A percentile compares a stretch with the other conserved stretches of the same genome.
Conservation (phyloP, 2,113 vertebrate species). For the Alligator mississippiensis region DNA sequence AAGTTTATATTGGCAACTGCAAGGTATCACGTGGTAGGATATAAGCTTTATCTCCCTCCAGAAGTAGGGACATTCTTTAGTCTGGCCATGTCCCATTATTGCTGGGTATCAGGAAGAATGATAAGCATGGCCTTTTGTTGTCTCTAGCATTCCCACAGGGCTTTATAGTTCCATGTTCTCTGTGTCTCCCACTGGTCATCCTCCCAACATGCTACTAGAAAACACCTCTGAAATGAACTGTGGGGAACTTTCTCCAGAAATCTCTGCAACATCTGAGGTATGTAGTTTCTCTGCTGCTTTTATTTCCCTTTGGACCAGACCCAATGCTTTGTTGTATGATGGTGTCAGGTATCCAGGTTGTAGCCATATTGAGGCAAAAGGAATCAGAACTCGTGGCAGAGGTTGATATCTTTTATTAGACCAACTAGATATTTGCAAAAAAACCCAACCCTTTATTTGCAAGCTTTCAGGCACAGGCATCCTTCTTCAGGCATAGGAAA, state of each 20-base stretch:
- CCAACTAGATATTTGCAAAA: too few relatives aligned
- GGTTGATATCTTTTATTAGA: too few relatives aligned
- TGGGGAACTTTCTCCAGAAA: background rate
- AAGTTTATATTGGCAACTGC: background rate
- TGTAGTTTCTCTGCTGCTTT: rapidly evolving
- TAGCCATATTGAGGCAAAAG: background rate
- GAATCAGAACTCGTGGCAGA: background rate
- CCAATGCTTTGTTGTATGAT: rapidly evolving
- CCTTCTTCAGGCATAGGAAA: too few relatives aligned
- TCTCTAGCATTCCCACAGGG: background rate
- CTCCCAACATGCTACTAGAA: rapidly evolving
- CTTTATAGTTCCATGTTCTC: rapidly evolving
- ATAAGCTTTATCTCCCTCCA: rapidly evolving
- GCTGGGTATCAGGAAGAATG: background rate
- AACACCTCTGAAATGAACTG: background rate
- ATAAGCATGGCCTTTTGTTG: background rate
- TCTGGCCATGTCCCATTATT: background rate
- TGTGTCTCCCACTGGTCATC: background rate
- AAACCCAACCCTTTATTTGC: too few relatives aligned
- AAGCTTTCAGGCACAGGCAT: too few relatives aligned
- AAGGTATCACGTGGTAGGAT: background rate
- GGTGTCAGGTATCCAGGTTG: background rate
- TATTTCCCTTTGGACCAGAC: background rate
- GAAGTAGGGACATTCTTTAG: background rate
- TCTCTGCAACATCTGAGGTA: background rate